Evolutionary conservation across 1,140 invertebrate species (phyloP).

Genomic region (Drosophila ogumai): DNA sequence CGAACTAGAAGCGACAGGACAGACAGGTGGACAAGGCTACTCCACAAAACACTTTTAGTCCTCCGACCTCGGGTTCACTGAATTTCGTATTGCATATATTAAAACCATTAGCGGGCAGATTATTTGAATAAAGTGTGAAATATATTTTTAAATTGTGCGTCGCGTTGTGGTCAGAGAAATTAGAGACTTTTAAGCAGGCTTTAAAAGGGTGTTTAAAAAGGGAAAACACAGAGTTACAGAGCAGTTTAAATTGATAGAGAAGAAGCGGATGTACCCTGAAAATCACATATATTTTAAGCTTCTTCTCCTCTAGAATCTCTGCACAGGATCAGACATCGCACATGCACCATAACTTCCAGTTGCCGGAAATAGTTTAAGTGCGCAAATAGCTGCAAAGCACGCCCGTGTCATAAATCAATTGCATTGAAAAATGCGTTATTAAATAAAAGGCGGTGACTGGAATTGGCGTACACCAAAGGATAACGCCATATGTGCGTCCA

Average conservation of each 20-base stretch:
- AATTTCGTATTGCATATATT: constrained; percentile 71
- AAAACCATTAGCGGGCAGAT: constrained; percentile 72
- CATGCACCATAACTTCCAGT: constrained; percentile 1
- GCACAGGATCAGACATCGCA: background rate
- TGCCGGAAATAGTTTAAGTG: background rate
- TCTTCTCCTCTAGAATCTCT: background rate
- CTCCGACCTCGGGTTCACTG: constrained; percentile 65
- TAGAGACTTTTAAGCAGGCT: constrained; percentile 16
- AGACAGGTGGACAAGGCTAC: constrained; percentile 50
- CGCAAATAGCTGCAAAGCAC: constrained; percentile 59
- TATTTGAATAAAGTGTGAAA: constrained; percentile 38
- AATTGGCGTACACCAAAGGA: constrained; percentile 17
- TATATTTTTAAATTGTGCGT: constrained; percentile 69
- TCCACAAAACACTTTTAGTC: constrained; percentile 50
- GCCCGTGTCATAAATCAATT: constrained; percentile 73
- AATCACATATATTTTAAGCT: no score
- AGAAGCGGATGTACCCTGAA: no score
- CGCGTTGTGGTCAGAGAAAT: constrained; percentile 47
- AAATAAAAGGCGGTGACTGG: constrained; percentile 55
- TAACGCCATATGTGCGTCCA: constrained; percentile 48
- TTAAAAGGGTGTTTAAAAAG: constrained; percentile 4
- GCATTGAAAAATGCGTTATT: constrained; percentile 80
- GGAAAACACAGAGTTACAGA: background rate
- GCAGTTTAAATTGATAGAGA: no score
- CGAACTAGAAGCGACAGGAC: constrained; percentile 1